A percentile compares a stretch with the other conserved stretches of the same genome.
phyloP scores from a whole-genome alignment of 2,888 invertebrate genomes.

The Limenitis camilla region DNA sequence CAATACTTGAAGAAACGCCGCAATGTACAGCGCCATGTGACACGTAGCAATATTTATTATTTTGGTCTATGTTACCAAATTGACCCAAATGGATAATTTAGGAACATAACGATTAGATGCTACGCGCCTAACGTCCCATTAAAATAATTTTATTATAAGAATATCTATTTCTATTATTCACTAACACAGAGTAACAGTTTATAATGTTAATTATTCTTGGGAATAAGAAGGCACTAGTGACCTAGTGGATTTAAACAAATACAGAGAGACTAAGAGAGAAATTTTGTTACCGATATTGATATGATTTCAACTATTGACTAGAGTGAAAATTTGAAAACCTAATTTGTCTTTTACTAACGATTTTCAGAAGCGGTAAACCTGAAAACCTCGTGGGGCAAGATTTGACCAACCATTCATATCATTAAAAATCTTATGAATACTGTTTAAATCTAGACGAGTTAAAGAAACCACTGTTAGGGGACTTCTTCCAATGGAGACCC shows the following conservation, averaged over 20 bases:
- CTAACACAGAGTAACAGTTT: constrained; percentile 61
- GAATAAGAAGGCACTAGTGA: constrained; percentile 63
- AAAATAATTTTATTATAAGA: constrained; percentile 27
- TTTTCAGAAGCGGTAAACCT: constrained; percentile 20
- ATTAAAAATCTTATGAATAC: constrained; percentile 53
- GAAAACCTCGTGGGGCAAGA: constrained; percentile 34
- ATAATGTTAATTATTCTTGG: constrained; percentile 14
- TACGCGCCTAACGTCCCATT: constrained; percentile 22
- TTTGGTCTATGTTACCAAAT: neutral
- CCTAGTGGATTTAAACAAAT: constrained; percentile 47
- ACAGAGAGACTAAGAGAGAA: constrained; percentile 15
- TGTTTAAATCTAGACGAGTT: constrained; percentile 41
- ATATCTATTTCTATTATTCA: constrained; percentile 47
- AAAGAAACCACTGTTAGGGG: constrained; percentile 37
- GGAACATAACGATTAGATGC: constrained; percentile 2
- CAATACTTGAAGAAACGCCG: constrained; percentile 7
- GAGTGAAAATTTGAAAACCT: constrained; percentile 26
- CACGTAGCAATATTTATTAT: constrained; percentile 15
- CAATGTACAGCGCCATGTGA: constrained; percentile 11
- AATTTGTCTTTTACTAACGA: constrained; percentile 26
- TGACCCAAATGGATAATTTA: neutral
- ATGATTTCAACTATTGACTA: constrained; percentile 63
- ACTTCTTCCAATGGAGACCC: constrained; percentile 17
- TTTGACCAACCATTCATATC: constrained; percentile 21
- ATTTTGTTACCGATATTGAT: constrained; percentile 36